These are phyloP conservation scores for Scaptomyza hsui DNA, from an alignment of 1,140 invertebrate genomes.

Conservation along the genomic window DNA sequence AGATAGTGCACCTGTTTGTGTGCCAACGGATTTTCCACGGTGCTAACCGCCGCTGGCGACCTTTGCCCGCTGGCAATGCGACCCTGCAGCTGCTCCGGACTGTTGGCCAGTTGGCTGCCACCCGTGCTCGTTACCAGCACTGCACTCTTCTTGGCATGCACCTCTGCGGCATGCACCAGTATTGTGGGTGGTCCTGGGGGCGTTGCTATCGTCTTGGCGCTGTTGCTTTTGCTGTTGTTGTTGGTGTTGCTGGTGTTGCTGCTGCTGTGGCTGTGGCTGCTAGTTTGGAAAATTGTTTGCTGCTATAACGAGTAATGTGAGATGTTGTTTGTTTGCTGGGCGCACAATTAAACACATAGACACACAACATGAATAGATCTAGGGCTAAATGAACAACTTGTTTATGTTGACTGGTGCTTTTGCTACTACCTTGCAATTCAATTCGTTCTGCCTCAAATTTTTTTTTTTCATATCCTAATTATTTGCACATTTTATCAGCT, in stretches of 20 bases:
- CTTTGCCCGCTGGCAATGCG: conserved; percentile 18
- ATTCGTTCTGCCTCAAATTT: no score
- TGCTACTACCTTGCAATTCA: not conserved
- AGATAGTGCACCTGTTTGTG: conserved; percentile 66
- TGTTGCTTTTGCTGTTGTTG: conserved; percentile 27
- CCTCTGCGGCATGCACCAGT: conserved; percentile 68
- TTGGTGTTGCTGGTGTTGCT: conserved; percentile 35
- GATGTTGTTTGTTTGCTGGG: conserved; percentile 44
- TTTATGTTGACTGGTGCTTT: conserved; percentile 5
- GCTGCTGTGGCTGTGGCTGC: conserved; percentile 57
- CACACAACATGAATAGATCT: conserved; percentile 29
- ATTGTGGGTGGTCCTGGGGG: conserved; percentile 61
- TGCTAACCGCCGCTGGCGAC: conserved; percentile 9
- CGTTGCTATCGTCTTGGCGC: conserved; percentile 5
- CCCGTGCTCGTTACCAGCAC: conserved; percentile 52
- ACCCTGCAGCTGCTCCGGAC: conserved; percentile 31
- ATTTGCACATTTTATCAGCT: no score
- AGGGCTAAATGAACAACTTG: not conserved
- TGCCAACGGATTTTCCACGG: conserved; percentile 27
- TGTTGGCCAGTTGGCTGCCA: conserved; percentile 37
- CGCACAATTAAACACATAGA: conserved; percentile 54
- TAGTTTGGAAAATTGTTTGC: conserved; percentile 82
- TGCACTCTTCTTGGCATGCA: conserved; percentile 65
- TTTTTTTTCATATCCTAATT: no score
- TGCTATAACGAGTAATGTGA: conserved; percentile 83